A percentile compares a stretch with the other conserved stretches of the same genome.
Conservation (phyloP, 2,888 invertebrate species). For the Pristionchus exspectatus region DNA sequence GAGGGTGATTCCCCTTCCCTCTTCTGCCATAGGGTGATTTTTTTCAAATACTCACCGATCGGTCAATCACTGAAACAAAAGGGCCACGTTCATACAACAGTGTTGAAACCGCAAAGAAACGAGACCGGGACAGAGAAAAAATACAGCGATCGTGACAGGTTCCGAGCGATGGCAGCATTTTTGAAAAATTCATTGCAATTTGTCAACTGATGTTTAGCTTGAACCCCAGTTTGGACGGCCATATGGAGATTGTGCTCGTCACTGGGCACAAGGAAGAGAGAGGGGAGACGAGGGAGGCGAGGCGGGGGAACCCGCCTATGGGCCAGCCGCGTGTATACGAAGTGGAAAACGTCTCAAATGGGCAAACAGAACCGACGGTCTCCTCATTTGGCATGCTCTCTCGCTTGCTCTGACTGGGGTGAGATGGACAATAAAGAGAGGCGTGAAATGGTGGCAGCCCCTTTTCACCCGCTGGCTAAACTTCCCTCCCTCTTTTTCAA, state of each 20-base stretch:
- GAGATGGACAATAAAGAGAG: background rate
- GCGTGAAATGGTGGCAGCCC: background rate
- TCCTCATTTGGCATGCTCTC: background rate
- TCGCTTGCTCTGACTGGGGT: background rate
- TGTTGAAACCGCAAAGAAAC: background rate
- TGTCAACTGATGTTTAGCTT: too few relatives aligned
- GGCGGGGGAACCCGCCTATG: conserved; percentile 10
- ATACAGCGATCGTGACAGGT: too few relatives aligned
- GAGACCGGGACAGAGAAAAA: background rate
- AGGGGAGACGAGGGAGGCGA: background rate
- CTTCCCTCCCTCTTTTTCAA: background rate
- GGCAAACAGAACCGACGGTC: background rate
- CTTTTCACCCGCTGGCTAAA: background rate
- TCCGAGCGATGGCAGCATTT: background rate
- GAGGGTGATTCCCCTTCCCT: background rate
- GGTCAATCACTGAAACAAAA: too few relatives aligned
- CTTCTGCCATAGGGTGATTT: too few relatives aligned
- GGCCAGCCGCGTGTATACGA: background rate
- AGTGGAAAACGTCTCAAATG: background rate
- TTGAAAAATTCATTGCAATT: background rate
- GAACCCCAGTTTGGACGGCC: too few relatives aligned
- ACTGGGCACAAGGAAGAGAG: background rate
- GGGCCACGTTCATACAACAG: too few relatives aligned
- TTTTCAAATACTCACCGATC: too few relatives aligned
- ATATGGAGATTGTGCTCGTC: background rate